These are phyloP conservation scores for Melanostoma scalare DNA, from an alignment of 2,888 invertebrate species.

Conservation along the genomic window DNA sequence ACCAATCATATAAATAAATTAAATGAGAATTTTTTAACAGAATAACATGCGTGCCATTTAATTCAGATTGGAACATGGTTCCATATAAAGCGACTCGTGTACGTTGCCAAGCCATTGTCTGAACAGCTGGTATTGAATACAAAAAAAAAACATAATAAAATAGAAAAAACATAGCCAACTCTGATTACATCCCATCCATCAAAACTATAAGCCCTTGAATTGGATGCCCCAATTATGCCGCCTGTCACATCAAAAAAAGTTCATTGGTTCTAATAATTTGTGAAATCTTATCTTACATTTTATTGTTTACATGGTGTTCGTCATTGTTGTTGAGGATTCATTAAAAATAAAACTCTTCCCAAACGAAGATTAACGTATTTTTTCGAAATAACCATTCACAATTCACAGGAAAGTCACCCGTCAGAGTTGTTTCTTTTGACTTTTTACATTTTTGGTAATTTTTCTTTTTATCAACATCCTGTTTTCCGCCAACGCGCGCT, in stretches of 20 bases:
- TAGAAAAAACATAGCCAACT: too few species aligned
- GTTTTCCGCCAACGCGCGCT: constrained; percentile 66
- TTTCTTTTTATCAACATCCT: constrained; percentile 66
- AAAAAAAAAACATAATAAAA: too few species aligned
- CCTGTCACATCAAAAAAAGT: neutral
- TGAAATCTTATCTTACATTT: constrained; percentile 45
- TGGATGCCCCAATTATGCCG: too few species aligned
- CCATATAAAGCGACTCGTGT: too few species aligned
- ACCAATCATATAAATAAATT: too few species aligned
- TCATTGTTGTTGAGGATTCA: constrained; percentile 23
- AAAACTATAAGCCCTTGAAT: too few species aligned
- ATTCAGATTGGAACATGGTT: too few species aligned
- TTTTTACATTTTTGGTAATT: constrained; percentile 1
- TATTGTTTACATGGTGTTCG: constrained; percentile 37
- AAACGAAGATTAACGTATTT: constrained; percentile 11
- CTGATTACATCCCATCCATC: too few species aligned
- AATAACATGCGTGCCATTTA: too few species aligned
- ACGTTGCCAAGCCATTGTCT: too few species aligned
- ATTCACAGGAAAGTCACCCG: constrained; percentile 62
- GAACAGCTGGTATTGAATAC: too few species aligned
- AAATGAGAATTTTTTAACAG: too few species aligned
- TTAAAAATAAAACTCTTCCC: constrained; percentile 15
- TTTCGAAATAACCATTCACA: constrained; percentile 23
- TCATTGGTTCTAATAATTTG: constrained; percentile 33
- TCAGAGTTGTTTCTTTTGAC: constrained; percentile 41